Evolutionary conservation across 1,140 invertebrate species (phyloP).

Genomic region (Drosophila ercepeae): DNA sequence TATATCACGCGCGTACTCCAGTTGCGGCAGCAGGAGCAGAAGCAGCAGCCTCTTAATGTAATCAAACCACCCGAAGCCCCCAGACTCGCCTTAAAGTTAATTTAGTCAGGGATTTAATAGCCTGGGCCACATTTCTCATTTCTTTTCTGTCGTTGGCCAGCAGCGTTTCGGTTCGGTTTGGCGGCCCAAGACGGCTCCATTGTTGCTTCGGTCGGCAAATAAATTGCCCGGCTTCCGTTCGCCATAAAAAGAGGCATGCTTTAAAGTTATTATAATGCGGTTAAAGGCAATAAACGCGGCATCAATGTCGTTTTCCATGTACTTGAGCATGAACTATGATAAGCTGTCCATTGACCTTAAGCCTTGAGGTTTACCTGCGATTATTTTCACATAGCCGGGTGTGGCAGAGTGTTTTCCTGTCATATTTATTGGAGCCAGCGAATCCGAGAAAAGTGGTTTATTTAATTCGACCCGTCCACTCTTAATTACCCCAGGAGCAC

Average conservation of each 20-base stretch:
- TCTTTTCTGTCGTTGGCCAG: conserved; percentile 23
- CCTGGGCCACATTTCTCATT: conserved; percentile 76
- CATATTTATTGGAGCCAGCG: conserved; percentile 9
- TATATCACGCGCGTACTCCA: conserved; percentile 66
- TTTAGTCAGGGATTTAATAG: conserved; percentile 83
- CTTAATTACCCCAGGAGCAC: not conserved
- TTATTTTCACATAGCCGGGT: conserved; percentile 28
- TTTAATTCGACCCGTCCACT: not conserved
- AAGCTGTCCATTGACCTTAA: conserved; percentile 12
- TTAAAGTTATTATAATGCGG: conserved; percentile 82
- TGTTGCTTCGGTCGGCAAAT: conserved; percentile 68
- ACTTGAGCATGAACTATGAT: conserved; percentile 60
- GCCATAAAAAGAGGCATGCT: conserved; percentile 69
- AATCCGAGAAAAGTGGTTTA: conserved; percentile 11
- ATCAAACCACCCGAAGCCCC: conserved; percentile 56
- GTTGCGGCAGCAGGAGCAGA: conserved; percentile 4
- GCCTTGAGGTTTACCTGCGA: conserved; percentile 1
- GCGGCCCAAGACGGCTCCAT: conserved; percentile 25
- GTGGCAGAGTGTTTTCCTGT: conserved; percentile 9
- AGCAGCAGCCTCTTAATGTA: conserved; percentile 57
- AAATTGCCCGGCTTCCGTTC: conserved; percentile 70
- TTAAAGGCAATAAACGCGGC: conserved; percentile 77
- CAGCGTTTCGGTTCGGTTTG: conserved; percentile 7
- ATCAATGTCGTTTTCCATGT: conserved; percentile 71
- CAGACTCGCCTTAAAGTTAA: conserved; percentile 75